phyloP scores from a whole-genome alignment of 2,888 invertebrate species.

The Cylindroiulus punctatus region DNA sequence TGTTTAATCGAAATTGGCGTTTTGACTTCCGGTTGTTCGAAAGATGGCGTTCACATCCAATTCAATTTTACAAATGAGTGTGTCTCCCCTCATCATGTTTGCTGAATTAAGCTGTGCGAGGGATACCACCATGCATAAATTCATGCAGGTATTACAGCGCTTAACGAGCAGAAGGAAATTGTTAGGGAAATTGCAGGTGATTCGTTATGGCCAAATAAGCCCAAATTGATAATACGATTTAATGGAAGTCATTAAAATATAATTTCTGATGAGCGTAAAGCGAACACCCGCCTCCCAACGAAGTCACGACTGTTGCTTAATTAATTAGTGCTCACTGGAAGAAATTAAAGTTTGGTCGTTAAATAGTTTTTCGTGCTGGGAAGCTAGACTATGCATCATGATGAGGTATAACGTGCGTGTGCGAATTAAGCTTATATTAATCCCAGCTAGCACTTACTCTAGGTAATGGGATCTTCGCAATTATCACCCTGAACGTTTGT shows the following conservation, averaged over 20 bases:
- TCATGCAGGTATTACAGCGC: slow-evolving; percentile 6
- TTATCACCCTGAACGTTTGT: background rate
- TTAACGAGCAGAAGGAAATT: slow-evolving; percentile 21
- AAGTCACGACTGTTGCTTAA: slow-evolving; percentile 33
- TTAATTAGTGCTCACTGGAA: background rate
- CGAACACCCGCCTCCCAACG: background rate
- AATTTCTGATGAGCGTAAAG: slow-evolving; percentile 40
- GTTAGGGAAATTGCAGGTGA: slow-evolving; percentile 43
- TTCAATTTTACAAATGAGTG: background rate
- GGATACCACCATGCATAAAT: background rate
- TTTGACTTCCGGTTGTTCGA: background rate
- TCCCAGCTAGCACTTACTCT: background rate
- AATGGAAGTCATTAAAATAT: slow-evolving; percentile 25
- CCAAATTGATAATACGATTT: slow-evolving; percentile 40
- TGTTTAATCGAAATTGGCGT: background rate
- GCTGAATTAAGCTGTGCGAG: slow-evolving; percentile 17
- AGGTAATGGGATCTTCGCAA: background rate
- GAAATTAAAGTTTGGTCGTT: background rate
- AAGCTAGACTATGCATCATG: background rate
- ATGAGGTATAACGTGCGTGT: background rate
- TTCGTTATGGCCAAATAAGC: slow-evolving; percentile 24
- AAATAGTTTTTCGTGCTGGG: background rate
- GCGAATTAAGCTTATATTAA: background rate
- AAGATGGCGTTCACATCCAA: slow-evolving; percentile 1
- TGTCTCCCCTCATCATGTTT: slow-evolving; percentile 15